phyloP scores from a whole-genome alignment of 2,888 invertebrate genomes.

The Hipparchia semele region DNA sequence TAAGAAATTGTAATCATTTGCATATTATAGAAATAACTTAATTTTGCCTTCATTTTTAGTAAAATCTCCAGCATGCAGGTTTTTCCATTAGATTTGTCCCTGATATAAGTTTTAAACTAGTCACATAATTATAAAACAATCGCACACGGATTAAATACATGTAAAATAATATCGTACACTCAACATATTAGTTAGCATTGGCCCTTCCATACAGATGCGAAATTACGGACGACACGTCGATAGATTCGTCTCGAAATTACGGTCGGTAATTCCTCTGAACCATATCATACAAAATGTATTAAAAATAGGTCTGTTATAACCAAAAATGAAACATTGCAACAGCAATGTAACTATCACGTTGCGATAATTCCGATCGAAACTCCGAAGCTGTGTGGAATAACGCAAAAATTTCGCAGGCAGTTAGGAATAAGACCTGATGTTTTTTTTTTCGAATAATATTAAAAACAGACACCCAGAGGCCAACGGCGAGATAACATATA shows the following conservation, averaged over 20 bases:
- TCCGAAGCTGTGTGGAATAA: background rate
- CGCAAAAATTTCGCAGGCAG: slow-evolving; percentile 27
- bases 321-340: no score
- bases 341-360: background rate
- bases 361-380: background rate
- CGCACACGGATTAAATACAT: slow-evolving; percentile 41
- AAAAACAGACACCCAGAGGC: slow-evolving; percentile 71
- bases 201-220: slow-evolving; percentile 5
- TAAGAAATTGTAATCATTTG: no score
- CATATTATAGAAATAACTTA: no score
- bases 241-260: background rate
- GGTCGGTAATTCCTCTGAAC: background rate
- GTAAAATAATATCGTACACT: slow-evolving; percentile 32
- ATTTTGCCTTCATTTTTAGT: no score
- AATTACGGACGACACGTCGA: background rate
- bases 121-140: slow-evolving; percentile 38
- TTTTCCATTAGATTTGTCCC: no score
- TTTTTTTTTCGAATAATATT: slow-evolving; percentile 69
- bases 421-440: slow-evolving; percentile 50
- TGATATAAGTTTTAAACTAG: slow-evolving; percentile 44
- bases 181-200: slow-evolving; percentile 46
- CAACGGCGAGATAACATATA: slow-evolving; percentile 65
- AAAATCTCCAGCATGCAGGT: no score
- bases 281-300: slow-evolving; percentile 1
- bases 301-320: background rate